These are phyloP conservation scores for Piprites chloris DNA, from an alignment of 2,113 vertebrate genomes.

Conservation along the genomic window DNA sequence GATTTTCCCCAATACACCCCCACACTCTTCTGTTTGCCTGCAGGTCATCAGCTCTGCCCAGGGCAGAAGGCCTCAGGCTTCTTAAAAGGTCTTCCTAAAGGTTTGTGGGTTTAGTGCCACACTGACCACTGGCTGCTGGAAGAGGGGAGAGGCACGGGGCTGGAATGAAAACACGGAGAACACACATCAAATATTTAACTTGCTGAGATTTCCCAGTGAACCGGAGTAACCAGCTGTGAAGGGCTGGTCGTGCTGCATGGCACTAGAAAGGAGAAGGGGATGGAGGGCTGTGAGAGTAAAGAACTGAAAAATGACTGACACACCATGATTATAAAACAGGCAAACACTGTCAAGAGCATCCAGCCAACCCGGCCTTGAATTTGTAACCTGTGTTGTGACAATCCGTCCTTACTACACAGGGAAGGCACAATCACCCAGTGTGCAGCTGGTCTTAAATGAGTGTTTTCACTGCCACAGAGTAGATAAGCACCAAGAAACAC, in stretches of 20 bases:
- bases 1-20: background rate
- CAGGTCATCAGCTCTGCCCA: background rate
- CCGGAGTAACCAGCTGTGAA: background rate
- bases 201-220: background rate
- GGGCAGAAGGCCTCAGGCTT: background rate
- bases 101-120: background rate
- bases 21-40: background rate
- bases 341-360: background rate
- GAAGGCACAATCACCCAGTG: background rate
- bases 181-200: background rate
- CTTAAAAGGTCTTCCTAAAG: background rate
- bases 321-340: background rate
- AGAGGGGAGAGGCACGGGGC: background rate
- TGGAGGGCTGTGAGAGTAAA: background rate
- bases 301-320: background rate
- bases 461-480: background rate
- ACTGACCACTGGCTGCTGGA: background rate
- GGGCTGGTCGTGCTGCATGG: rapidly evolving
- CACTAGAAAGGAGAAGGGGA: background rate
- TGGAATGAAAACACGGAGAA: background rate
- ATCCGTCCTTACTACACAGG: background rate
- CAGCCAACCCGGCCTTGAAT: background rate
- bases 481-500: background rate
- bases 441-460: background rate
- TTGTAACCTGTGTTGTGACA: background rate